Percentiles rank a stretch among this genome's conserved stretches.
Evolutionary conservation across 2,888 invertebrate genomes (phyloP).

Genomic region (Ormyrus nitidulus): DNA sequence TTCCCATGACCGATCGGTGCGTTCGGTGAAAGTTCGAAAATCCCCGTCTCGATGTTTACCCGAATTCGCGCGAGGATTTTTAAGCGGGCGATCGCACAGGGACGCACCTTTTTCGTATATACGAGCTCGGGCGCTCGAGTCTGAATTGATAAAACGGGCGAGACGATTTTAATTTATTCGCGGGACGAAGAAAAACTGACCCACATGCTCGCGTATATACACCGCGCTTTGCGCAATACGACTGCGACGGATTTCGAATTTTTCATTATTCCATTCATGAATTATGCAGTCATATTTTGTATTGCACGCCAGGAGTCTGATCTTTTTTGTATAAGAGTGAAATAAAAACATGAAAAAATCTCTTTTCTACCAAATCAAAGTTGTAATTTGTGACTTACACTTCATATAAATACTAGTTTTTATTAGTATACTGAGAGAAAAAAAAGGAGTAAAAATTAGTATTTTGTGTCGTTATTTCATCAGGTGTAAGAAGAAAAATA

Average conservation of each 20-base stretch:
- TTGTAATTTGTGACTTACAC: too few species aligned
- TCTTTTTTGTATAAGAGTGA: too few species aligned
- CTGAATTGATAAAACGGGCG: constrained; percentile 46
- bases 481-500: too few species aligned
- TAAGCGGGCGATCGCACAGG: constrained; percentile 7
- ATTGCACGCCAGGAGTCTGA: not conserved
- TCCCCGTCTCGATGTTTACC: not conserved
- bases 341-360: too few species aligned
- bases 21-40: constrained; percentile 47
- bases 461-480: too few species aligned
- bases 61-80: constrained; percentile 40
- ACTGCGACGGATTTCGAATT: not conserved
- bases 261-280: constrained; percentile 1
- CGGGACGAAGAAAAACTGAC: constrained; percentile 39
- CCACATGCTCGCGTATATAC: constrained; percentile 26
- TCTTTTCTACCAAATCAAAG: too few species aligned
- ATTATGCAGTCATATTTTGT: not conserved
- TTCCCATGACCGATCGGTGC: not conserved
- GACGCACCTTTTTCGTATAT: constrained; percentile 36
- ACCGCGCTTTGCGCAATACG: constrained; percentile 11
- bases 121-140: not conserved
- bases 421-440: too few species aligned
- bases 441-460: too few species aligned
- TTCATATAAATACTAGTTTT: too few species aligned
- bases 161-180: constrained; percentile 48